These are phyloP conservation scores for Morpho deidamia DNA, from an alignment of 2,888 invertebrate species.

Conservation along the genomic window DNA sequence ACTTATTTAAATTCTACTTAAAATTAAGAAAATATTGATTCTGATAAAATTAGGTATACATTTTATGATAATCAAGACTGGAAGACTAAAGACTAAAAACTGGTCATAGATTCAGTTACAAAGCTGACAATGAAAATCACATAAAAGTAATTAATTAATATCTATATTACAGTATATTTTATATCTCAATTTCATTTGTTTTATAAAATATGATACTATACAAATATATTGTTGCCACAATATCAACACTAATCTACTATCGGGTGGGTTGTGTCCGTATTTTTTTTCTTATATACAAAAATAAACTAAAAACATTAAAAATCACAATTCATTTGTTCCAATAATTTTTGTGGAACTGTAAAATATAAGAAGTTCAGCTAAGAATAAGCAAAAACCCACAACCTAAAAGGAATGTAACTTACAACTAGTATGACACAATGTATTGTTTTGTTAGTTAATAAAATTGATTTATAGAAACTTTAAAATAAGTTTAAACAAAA, in stretches of 20 bases:
- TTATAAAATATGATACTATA: conserved; percentile 19
- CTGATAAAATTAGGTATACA: background rate
- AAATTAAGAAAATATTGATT: background rate
- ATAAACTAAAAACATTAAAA: conserved; percentile 30
- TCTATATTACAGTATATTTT: background rate
- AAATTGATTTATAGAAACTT: too few species aligned
- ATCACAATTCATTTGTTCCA: conserved; percentile 19
- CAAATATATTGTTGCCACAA: conserved; percentile 19
- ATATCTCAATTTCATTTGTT: conserved; percentile 6
- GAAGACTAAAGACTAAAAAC: conserved; percentile 24
- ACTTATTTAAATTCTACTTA: background rate
- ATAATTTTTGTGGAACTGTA: conserved; percentile 13
- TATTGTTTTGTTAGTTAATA: background rate
- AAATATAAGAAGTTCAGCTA: conserved; percentile 8
- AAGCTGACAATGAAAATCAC: background rate
- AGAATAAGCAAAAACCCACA: conserved; percentile 24
- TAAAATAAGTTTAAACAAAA: too few species aligned
- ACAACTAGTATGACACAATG: conserved; percentile 14
- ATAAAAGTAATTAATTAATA: background rate
- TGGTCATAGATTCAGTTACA: background rate
- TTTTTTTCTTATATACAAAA: conserved; percentile 46
- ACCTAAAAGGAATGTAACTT: conserved; percentile 19
- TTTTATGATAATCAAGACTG: conserved; percentile 1
- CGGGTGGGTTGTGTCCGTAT: conserved; percentile 74
- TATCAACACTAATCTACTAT: conserved; percentile 46